Base-by-base conservation (phyloP, 1,140 invertebrate species). In the Coelopa frigida region DNA sequence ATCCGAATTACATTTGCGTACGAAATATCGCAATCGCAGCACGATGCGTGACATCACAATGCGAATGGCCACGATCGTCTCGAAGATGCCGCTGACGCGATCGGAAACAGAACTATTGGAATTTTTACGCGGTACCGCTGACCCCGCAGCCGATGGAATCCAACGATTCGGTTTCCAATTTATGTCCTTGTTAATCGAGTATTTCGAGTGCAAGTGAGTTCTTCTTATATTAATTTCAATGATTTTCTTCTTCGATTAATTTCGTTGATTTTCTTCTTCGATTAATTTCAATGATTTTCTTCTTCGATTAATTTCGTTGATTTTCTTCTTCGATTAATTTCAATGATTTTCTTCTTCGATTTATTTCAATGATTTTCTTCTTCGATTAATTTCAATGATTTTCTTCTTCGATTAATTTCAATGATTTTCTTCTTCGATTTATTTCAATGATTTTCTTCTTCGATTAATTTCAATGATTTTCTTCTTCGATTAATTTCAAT, bases 331-430 rank as follows among this genome's bases (percentile, higher is more conserved):
- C n/a, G n/a, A n/a, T n/a, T n/a, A n/a, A n/a, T n/a, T n/a, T n/a
- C n/a, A n/a, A n/a, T n/a, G n/a, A n/a, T n/a, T n/a, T n/a, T n/a
- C n/a, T n/a, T n/a, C n/a, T n/a, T n/a, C n/a, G 7, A 27, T 15
- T 23, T 41, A 5, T 8, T 10, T 0, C 15, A 40, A 1, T 40
- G 15, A 18, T 14, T 27, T 41, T 11, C 7, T 27, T 41, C 3
- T 14, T 11, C 11, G n/a, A n/a, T n/a, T n/a, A n/a, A n/a, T 14
- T 39, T 56, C 3, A 53, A 61, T 32, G 56, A 62, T 10, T 3
- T 57, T 5, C 44, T 66, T 49, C 12, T 62, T 62, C 22, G 55
- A 54, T 61, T 65, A 36, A 50, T 49, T 24, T 11, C 20, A 37
- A 2, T 5, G 3, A 40, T 1, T 18, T 1, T 31, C 24, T 27